Percentiles rank a stretch among this genome's conserved stretches.
Conservation (phyloP, 53 echinoderm and acorn worm species). For the Echinometra lucunter region DNA sequence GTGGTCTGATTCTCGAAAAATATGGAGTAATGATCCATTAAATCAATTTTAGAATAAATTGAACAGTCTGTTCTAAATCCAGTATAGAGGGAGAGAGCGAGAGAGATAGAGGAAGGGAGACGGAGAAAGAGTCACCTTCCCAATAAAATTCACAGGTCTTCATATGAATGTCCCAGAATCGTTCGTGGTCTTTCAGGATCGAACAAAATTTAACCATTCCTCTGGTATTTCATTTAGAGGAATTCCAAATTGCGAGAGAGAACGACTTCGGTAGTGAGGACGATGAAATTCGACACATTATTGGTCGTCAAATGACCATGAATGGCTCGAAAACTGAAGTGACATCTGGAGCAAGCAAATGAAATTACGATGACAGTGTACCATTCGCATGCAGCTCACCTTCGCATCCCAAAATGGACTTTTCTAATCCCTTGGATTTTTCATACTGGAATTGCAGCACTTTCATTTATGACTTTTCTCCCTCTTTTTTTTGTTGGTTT, state of each 20-base stretch:
- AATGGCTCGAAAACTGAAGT: neutral
- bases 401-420: neutral
- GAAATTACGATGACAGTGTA: constrained; percentile 34
- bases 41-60: too few species aligned
- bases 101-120: too few species aligned
- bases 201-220: neutral
- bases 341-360: constrained; percentile 7
- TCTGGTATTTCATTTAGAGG: neutral
- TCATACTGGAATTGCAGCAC: neutral
- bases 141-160: too few species aligned
- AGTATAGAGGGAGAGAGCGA: too few species aligned
- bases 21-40: too few species aligned
- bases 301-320: constrained; percentile 36
- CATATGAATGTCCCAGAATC: too few species aligned
- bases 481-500: too few species aligned
- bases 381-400: neutral
- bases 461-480: neutral
- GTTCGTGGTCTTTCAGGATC: neutral
- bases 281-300: constrained; percentile 3
- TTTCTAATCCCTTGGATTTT: neutral
- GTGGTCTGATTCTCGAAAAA: too few species aligned
- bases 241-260: neutral
- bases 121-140: too few species aligned
- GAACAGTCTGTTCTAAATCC: too few species aligned
- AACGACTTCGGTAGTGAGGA: neutral